Evolutionary conservation across 2,797 vertebrate genomes (phyloP).

Genomic region (Periparus ater): DNA sequence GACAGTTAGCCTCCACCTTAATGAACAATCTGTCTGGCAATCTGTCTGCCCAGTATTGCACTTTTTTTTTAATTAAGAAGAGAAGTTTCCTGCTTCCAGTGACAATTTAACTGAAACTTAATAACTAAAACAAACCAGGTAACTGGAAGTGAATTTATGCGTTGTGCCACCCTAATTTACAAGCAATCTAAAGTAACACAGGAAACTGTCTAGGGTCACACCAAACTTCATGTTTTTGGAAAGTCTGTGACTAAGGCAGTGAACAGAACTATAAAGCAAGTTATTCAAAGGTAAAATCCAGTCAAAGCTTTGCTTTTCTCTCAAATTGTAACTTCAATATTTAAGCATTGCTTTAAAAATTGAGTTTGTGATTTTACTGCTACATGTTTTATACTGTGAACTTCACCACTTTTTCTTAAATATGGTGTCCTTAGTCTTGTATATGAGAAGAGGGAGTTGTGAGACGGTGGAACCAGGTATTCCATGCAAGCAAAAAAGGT

Average conservation of each 20-base stretch:
- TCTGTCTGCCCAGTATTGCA: not conserved
- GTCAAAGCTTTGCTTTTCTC: not conserved
- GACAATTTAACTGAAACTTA: not conserved
- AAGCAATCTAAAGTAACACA: not conserved
- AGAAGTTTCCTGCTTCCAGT: rapidly evolving
- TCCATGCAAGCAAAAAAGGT: not conserved
- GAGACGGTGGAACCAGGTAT: not conserved
- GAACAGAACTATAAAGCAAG: not conserved
- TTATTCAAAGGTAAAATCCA: not conserved
- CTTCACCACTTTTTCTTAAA: not conserved
- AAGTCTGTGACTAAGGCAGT: not conserved
- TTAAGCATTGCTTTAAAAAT: not conserved
- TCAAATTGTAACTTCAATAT: not conserved
- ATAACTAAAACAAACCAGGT: not conserved
- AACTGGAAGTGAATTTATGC: not conserved
- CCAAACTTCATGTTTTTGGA: not conserved
- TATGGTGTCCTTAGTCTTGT: not conserved
- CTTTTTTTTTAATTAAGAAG: not conserved
- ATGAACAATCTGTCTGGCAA: not conserved
- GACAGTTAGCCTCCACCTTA: not conserved
- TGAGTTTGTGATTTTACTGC: not conserved
- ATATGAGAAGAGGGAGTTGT: not conserved
- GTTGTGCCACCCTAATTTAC: not conserved
- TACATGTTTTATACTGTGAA: not conserved
- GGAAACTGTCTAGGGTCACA: not conserved